Evolutionary conservation across 2,888 invertebrate genomes (phyloP).

Genomic region (Limenitis camilla): DNA sequence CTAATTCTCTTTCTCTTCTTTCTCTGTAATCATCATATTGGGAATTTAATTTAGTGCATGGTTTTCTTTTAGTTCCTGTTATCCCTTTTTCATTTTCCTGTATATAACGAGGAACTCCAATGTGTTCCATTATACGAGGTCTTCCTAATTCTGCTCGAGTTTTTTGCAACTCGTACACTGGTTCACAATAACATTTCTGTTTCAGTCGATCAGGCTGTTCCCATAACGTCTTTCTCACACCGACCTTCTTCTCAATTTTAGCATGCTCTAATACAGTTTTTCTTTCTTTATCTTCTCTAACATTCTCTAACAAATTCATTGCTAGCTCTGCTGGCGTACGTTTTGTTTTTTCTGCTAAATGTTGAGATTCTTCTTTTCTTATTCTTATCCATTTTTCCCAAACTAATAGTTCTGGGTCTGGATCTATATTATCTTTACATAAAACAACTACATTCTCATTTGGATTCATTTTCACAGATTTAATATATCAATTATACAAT

Average conservation of each 20-base stretch:
- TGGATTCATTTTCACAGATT: background rate
- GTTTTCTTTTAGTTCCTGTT: constrained; percentile 36
- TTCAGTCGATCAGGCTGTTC: constrained; percentile 46
- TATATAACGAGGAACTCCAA: constrained; percentile 49
- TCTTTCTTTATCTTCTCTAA: constrained; percentile 50
- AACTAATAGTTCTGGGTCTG: constrained; percentile 46
- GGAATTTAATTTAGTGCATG: constrained; percentile 35
- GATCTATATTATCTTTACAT: constrained; percentile 30
- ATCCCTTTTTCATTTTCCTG: constrained; percentile 50
- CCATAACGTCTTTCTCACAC: constrained; percentile 44
- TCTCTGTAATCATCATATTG: constrained; percentile 43
- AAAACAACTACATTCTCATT: constrained; percentile 24
- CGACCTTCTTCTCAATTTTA: constrained; percentile 42
- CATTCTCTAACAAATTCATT: constrained; percentile 51
- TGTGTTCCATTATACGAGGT: constrained; percentile 47
- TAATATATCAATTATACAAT: no score
- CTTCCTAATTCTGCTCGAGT: constrained; percentile 48
- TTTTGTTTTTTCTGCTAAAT: constrained; percentile 35
- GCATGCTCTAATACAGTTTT: constrained; percentile 52
- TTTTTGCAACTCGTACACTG: constrained; percentile 51
- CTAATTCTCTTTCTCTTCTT: constrained; percentile 42
- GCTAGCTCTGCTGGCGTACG: constrained; percentile 47
- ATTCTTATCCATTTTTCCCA: constrained; percentile 65
- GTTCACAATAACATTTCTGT: constrained; percentile 45
- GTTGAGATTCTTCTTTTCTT: constrained; percentile 45